These are phyloP conservation scores for Amiota minor DNA, from an alignment of 2,888 invertebrate genomes.

Conservation along the genomic window DNA sequence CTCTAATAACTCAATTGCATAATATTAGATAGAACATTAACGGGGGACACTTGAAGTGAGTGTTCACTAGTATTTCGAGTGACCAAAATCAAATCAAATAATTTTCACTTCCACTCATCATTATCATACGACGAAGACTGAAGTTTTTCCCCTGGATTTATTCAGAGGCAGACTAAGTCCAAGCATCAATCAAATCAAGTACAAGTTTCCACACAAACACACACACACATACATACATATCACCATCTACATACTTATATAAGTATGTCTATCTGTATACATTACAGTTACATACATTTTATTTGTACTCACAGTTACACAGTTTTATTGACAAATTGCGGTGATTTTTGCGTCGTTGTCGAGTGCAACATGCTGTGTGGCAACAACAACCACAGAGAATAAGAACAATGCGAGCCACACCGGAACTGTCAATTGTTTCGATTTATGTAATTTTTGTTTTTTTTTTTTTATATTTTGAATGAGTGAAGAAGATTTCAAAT, in stretches of 20 bases:
- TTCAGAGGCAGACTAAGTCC: background rate
- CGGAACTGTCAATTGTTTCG: constrained; percentile 72
- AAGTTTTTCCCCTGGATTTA: background rate
- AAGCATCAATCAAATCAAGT: constrained; percentile 19
- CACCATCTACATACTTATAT: background rate
- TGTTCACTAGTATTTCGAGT: background rate
- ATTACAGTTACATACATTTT: background rate
- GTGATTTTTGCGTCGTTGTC: constrained; percentile 65
- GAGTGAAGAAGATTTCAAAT: too few species aligned
- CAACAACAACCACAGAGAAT: constrained; percentile 11
- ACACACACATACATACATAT: constrained; percentile 12
- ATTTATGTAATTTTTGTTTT: too few species aligned
- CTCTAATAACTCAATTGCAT: constrained; percentile 23
- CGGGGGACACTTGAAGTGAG: background rate
- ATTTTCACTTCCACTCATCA: constrained; percentile 1
- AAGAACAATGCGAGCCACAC: constrained; percentile 56
- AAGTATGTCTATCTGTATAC: background rate
- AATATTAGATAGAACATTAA: constrained; percentile 1
- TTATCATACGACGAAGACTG: background rate
- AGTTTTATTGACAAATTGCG: constrained; percentile 72
- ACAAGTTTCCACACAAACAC: constrained; percentile 28
- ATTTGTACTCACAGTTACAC: constrained; percentile 17
- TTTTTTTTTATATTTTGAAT: too few species aligned
- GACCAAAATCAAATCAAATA: constrained; percentile 27
- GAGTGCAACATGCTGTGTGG: constrained; percentile 8